phyloP scores from a whole-genome alignment of 1,140 invertebrate species.

The Drosophila mayri region DNA sequence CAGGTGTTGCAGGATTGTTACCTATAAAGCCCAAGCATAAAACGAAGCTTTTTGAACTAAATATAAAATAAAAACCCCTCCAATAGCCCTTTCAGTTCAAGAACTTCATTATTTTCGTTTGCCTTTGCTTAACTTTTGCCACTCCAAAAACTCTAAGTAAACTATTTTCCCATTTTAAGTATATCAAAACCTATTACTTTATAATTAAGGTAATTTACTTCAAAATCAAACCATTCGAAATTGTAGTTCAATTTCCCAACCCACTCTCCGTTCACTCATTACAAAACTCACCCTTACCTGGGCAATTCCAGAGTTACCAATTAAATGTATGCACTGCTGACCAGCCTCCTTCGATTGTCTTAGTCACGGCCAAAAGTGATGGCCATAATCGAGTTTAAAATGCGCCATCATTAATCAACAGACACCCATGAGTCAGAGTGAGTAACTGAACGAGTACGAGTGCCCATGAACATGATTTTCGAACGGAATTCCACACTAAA shows the following conservation, averaged over 20 bases:
- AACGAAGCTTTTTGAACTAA: too few species aligned
- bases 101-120: neutral
- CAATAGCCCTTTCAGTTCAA: too few species aligned
- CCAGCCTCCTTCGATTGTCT: conserved; percentile 34
- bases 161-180: too few species aligned
- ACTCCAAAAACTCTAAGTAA: neutral
- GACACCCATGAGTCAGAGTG: conserved; percentile 28
- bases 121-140: neutral
- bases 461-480: conserved; percentile 39
- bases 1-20: too few species aligned
- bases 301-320: conserved; percentile 25
- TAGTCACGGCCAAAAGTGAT: conserved; percentile 46
- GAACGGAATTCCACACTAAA: conserved; percentile 26
- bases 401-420: conserved; percentile 72
- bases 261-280: conserved; percentile 16
- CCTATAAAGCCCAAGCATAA: too few species aligned
- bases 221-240: neutral
- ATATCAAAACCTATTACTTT: neutral
- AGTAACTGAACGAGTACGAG: conserved; percentile 26
- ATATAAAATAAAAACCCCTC: neutral
- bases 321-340: conserved; percentile 25
- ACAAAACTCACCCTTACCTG: conserved; percentile 16
- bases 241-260: conserved; percentile 12
- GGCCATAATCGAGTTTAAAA: conserved; percentile 74
- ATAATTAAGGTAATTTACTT: neutral